Evolutionary conservation across 2,888 invertebrate genomes (phyloP).

Genomic region (Campoplex capitator): DNA sequence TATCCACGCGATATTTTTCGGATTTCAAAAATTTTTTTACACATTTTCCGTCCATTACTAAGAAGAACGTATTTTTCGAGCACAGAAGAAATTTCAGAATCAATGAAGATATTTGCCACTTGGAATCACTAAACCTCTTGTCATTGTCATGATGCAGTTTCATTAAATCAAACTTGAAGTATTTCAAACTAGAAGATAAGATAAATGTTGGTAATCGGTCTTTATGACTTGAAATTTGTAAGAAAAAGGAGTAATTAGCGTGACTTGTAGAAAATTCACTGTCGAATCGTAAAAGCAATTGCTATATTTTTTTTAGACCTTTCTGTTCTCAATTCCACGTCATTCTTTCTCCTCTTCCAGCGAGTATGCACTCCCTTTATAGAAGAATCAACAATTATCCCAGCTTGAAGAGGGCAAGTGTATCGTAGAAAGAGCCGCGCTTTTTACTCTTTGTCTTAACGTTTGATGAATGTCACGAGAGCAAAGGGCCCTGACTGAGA

Average conservation of each 20-base stretch:
- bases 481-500: slow-evolving; percentile 13
- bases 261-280: neutral
- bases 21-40: neutral
- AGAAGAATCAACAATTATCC: slow-evolving; percentile 66
- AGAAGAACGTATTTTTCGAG: neutral
- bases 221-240: neutral
- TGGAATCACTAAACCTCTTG: neutral
- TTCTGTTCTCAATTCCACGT: slow-evolving; percentile 16
- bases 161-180: too few relatives aligned
- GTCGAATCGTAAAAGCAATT: neutral
- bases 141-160: neutral
- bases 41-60: neutral
- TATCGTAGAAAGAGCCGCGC: slow-evolving; percentile 21
- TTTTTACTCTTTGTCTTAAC: slow-evolving; percentile 24
- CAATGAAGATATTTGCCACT: neutral
- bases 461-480: slow-evolving; percentile 35
- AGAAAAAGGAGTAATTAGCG: too few relatives aligned
- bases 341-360: slow-evolving; percentile 10
- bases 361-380: slow-evolving; percentile 16
- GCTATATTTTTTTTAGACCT: neutral
- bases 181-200: too few relatives aligned
- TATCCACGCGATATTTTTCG: neutral
- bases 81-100: neutral
- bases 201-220: too few relatives aligned
- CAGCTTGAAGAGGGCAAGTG: slow-evolving; percentile 49